Percentiles rank a stretch among this genome's conserved stretches.
phyloP scores from a whole-genome alignment of 2,113 vertebrate species.

The zebrafish (Danio rerio) region DNA sequence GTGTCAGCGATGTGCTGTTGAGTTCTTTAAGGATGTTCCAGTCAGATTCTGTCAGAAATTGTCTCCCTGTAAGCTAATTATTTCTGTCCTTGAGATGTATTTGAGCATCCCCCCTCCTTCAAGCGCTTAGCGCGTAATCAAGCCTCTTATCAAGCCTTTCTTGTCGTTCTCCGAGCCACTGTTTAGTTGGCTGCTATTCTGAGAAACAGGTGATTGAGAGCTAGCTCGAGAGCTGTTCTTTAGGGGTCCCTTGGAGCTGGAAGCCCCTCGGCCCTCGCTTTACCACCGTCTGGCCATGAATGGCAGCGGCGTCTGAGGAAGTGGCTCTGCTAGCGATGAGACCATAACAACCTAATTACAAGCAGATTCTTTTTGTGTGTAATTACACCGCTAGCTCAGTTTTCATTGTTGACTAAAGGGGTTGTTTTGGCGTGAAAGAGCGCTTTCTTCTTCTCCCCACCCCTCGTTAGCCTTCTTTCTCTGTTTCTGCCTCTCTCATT shows the following conservation, averaged over 20 bases:
- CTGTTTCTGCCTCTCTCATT: constrained; percentile 75
- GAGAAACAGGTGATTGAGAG: constrained; percentile 68
- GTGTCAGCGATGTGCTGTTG: constrained; percentile 13
- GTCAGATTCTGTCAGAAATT: constrained; percentile 48
- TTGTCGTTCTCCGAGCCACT: background rate
- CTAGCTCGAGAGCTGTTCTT: constrained; percentile 44
- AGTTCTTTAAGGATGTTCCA: constrained; percentile 40
- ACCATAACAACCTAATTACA: constrained; percentile 82
- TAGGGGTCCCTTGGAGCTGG: constrained; percentile 9
- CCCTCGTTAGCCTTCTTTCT: constrained; percentile 53
- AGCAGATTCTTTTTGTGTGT: constrained; percentile 81
- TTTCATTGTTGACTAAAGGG: constrained; percentile 59
- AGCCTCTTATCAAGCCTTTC: constrained; percentile 17
- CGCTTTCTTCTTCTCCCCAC: constrained; percentile 55
- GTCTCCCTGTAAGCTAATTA: constrained; percentile 57
- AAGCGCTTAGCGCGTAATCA: constrained; percentile 23
- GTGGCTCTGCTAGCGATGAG: constrained; percentile 77
- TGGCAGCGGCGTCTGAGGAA: constrained; percentile 77
- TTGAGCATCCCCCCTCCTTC: constrained; percentile 39
- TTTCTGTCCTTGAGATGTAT: constrained; percentile 53
- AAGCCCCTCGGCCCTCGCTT: constrained; percentile 56
- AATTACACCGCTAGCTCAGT: constrained; percentile 79
- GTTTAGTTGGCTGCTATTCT: constrained; percentile 36
- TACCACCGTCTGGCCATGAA: constrained; percentile 61
- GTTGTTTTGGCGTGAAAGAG: constrained; percentile 69